These are phyloP conservation scores for Microctenopoma steveboyesi DNA, from an alignment of 2,797 vertebrate genomes.

Conservation along the genomic window DNA sequence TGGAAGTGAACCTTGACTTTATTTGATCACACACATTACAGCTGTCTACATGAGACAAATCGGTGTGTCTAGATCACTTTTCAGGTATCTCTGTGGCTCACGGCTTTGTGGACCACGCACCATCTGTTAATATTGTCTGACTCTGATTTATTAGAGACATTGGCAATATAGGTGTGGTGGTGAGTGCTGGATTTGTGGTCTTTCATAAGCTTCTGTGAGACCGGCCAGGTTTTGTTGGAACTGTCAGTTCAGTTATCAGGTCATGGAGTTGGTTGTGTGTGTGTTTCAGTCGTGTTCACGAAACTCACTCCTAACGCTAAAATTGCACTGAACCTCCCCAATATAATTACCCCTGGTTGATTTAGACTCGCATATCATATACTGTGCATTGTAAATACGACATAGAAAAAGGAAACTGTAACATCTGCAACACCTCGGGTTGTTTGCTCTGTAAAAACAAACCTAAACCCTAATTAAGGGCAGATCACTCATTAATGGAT, in stretches of 20 bases:
- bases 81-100: constrained; percentile 21
- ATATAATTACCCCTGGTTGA: constrained; percentile 7
- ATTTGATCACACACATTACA: not conserved
- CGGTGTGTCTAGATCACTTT: constrained; percentile 45
- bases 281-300: not conserved
- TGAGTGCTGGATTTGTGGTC: not conserved
- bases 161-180: not conserved
- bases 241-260: not conserved
- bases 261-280: not conserved
- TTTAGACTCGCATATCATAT: constrained; percentile 8
- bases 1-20: not conserved
- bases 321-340: not conserved
- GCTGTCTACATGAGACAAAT: constrained; percentile 39
- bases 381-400: not conserved
- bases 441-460: constrained; percentile 3
- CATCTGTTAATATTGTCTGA: not conserved
- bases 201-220: not conserved
- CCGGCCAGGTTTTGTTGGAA: not conserved
- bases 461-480: not conserved
- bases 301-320: not conserved
- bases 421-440: not conserved
- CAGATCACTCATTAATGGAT: constrained; percentile 17
- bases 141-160: not conserved
- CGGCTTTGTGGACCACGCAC: not conserved
- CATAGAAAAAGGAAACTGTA: not conserved